These are phyloP conservation scores for Listronotus bonariensis DNA, from an alignment of 1,140 invertebrate species.

Conservation along the genomic window DNA sequence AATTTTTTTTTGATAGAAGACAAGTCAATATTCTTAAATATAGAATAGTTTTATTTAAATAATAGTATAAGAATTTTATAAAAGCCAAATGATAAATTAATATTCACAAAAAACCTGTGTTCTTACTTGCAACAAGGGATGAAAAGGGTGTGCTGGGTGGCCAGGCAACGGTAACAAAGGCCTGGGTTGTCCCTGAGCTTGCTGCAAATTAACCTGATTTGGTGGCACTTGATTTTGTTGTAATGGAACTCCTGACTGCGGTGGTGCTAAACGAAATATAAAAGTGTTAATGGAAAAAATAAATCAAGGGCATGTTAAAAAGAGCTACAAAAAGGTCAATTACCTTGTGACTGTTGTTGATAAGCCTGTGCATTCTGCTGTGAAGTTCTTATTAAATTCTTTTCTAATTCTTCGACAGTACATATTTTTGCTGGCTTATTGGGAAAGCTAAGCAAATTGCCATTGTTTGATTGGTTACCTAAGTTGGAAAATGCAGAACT, in stretches of 20 bases:
- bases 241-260: not conserved
- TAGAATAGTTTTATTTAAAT: too few species aligned
- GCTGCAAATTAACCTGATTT: conserved; percentile 32
- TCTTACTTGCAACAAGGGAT: conserved; percentile 31
- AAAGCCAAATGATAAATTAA: too few species aligned
- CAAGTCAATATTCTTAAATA: too few species aligned
- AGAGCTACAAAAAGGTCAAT: not conserved
- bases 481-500: conserved; percentile 17
- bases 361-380: conserved; percentile 26
- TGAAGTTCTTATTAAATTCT: conserved; percentile 51
- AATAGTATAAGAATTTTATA: too few species aligned
- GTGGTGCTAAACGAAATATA: not conserved
- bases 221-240: conserved; percentile 19
- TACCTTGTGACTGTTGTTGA: conserved; percentile 2
- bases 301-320: not conserved
- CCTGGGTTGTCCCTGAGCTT: conserved; percentile 40
- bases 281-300: not conserved
- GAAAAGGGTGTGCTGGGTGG: conserved; percentile 34
- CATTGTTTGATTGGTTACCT: conserved; percentile 14
- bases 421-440: conserved; percentile 52
- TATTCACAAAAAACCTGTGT: too few species aligned
- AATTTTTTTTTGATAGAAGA: too few species aligned
- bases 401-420: conserved; percentile 64
- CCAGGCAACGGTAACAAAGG: conserved; percentile 29
- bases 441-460: conserved; percentile 6